Base-by-base conservation (phyloP, 2,113 vertebrate genomes). In the Salvator merianae region DNA sequence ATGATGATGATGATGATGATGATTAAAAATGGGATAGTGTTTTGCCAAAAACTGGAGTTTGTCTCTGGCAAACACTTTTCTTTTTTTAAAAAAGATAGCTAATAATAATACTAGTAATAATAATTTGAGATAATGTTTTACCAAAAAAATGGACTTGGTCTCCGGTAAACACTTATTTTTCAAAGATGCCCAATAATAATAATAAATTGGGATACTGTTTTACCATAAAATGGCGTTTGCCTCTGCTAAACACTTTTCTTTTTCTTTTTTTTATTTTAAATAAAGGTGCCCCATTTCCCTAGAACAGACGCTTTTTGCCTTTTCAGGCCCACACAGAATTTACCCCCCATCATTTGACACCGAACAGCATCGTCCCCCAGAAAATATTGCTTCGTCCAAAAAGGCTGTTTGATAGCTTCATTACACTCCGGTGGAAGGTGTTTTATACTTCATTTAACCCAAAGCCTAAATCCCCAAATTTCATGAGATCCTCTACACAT, bases 361-460 rank as follows among this genome's bases (percentile, higher is more conserved):
- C 4, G n/a, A 38, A 3, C 7, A 50, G 14, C 9, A 3, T 7
- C 12, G 7, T 2, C 26, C 30, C 32, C 20, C 69, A 28, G 10
- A 30, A 55, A 70, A 62, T 2, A 13, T 12, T 0, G 8, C 38
- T 73, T 13, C 2, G 4, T 10, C 65, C 10, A 12, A 32, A 5
- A 6, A 7, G 34, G 40, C 70, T n/a, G 43, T 24, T 71, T 47
- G 68, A 43, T 71, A 34, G 71, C 83, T 70, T 32, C 22, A 83
- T 70, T 62, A 53, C 71, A 36, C n/a, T n/a, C 9, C 13, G 0
- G 5, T 0, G 5, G 34, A 78, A 40, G 65, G 83, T 84, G 83
- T 55, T 78, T 84, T 70, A 77, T 40, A 6, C 28, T 24, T 59
- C 65, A 78, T 78, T 84, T 28, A 72, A 79, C 38, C 53, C 24